Percentiles rank a stretch among this genome's conserved stretches.
These are phyloP conservation scores for Neocrepidodera transversa DNA, from an alignment of 2,888 invertebrate genomes.

Conservation along the genomic window DNA sequence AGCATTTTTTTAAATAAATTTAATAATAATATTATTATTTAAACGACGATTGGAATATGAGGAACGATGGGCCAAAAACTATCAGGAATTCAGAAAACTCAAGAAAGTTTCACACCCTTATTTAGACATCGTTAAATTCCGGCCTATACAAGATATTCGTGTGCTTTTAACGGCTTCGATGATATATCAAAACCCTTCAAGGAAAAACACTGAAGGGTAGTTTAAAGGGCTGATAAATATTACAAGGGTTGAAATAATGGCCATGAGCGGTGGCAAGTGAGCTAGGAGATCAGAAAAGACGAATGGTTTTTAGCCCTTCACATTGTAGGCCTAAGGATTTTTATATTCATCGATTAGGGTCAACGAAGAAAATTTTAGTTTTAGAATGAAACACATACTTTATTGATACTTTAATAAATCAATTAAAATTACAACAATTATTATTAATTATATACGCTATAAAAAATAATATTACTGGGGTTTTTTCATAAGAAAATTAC, in stretches of 20 bases:
- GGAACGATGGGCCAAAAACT: slow-evolving; percentile 19
- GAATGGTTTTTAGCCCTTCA: slow-evolving; percentile 22
- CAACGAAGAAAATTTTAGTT: too few species aligned
- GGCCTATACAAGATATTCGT: not conserved
- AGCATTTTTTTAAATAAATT: too few species aligned
- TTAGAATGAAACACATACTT: too few species aligned
- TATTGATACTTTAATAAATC: too few species aligned
- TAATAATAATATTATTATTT: too few species aligned
- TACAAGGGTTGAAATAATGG: slow-evolving; percentile 32
- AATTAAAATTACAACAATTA: too few species aligned
- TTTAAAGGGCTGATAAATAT: slow-evolving; percentile 16
- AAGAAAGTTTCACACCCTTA: slow-evolving; percentile 11
- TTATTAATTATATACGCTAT: too few species aligned
- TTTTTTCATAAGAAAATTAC: too few species aligned
- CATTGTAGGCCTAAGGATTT: slow-evolving; percentile 24
- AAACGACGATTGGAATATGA: too few species aligned
- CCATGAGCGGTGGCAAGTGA: slow-evolving; percentile 30
- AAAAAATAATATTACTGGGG: too few species aligned
- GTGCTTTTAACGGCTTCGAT: too few species aligned
- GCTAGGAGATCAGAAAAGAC: slow-evolving; percentile 26
- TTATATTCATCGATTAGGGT: slow-evolving; percentile 3
- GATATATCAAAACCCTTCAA: not conserved
- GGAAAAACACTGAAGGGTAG: not conserved
- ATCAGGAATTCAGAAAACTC: slow-evolving; percentile 10
- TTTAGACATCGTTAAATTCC: not conserved